Evolutionary conservation across 1,140 invertebrate species (phyloP).

Genomic region (Bombus impatiens): DNA sequence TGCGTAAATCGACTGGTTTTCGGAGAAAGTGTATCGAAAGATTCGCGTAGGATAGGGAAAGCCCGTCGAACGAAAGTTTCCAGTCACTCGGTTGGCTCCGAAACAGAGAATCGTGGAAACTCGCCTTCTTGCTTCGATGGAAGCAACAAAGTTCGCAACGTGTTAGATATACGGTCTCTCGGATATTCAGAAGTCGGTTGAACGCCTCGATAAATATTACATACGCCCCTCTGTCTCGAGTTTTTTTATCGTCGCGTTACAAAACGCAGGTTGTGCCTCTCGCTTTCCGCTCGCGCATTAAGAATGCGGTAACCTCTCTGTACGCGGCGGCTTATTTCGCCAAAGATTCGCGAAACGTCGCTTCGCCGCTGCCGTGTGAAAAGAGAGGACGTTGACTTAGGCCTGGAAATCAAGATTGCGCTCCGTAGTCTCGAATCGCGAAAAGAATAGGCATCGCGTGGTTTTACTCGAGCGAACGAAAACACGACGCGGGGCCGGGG

Average conservation of each 20-base stretch:
- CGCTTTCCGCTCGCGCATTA: neutral
- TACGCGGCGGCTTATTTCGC: neutral
- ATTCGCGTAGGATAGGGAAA: neutral
- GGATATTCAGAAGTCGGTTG: neutral
- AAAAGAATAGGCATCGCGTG: neutral
- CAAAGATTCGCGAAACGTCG: neutral
- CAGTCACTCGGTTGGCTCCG: neutral
- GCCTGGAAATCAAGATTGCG: constrained; percentile 32
- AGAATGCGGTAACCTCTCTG: neutral
- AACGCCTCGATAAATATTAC: constrained; percentile 14
- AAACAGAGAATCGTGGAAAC: neutral
- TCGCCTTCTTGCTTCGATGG: neutral
- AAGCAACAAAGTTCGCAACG: neutral
- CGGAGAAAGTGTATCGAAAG: constrained; percentile 4
- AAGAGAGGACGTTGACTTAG: constrained; percentile 36
- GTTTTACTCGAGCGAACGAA: constrained; percentile 5
- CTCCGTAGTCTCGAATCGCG: neutral
- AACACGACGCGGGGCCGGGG: neutral
- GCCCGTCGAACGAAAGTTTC: constrained; percentile 15
- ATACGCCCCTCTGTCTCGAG: neutral
- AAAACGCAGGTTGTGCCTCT: neutral
- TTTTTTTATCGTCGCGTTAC: neutral
- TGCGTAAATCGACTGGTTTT: neutral
- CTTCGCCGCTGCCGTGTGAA: neutral
- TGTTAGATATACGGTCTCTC: neutral